Percentiles rank a stretch among this genome's conserved stretches.
Conservation (phyloP, 2,888 invertebrate genomes). For the Ennomos quercinarius region DNA sequence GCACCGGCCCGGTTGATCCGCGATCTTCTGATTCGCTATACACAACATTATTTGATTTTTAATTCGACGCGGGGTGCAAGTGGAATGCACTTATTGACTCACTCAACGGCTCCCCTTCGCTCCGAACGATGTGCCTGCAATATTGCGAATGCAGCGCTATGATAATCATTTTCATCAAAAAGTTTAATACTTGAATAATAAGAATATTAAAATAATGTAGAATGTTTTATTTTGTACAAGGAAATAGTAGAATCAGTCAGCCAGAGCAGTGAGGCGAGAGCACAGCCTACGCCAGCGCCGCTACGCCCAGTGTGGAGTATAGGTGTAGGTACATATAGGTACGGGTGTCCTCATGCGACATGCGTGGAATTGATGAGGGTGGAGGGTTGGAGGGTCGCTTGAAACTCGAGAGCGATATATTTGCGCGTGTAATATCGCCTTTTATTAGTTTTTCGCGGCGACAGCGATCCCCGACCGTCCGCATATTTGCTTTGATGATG, state of each 20-base stretch:
- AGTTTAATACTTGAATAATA: too few relatives aligned
- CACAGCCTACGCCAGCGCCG: too few relatives aligned
- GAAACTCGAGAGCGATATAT: constrained; percentile 51
- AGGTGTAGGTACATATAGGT: too few relatives aligned
- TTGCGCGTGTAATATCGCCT: constrained; percentile 70
- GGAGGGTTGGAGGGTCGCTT: constrained; percentile 27
- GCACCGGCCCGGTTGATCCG: constrained; percentile 9
- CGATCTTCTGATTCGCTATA: constrained; percentile 65
- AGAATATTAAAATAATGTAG: too few relatives aligned
- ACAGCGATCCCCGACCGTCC: constrained; percentile 56
- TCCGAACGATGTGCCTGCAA: constrained; percentile 5
- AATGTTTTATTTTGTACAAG: too few relatives aligned
- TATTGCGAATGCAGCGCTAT: constrained; percentile 7
- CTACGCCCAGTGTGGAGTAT: too few relatives aligned
- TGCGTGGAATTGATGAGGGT: constrained; percentile 35
- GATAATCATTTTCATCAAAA: too few relatives aligned
- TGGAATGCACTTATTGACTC: constrained; percentile 78
- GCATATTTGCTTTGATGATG: constrained; percentile 66
- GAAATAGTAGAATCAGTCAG: not conserved
- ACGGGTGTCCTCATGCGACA: constrained; percentile 16
- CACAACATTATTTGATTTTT: constrained; percentile 83
- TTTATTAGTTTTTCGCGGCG: constrained; percentile 83
- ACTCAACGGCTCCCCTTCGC: constrained; percentile 42
- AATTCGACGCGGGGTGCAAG: constrained; percentile 70
- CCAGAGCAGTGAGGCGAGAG: too few relatives aligned